Evolutionary conservation across 2,113 vertebrate genomes (phyloP).

Genomic region (Echinops telfairi): DNA sequence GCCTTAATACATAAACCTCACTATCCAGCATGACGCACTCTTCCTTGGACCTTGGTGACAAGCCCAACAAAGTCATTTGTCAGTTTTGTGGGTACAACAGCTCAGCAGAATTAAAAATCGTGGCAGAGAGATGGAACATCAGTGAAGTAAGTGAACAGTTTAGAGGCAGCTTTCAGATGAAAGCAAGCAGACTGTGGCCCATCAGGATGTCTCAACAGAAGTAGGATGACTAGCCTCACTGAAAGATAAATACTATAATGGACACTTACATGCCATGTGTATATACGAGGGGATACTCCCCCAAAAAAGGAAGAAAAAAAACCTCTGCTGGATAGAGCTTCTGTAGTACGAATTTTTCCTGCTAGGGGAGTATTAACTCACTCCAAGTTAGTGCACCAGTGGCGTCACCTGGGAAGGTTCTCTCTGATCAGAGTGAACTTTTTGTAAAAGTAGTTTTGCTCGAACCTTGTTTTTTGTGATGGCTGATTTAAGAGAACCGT

Average conservation of each 20-base stretch:
- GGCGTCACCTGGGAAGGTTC: no score
- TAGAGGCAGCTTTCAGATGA: not conserved
- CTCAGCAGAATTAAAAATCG: not conserved
- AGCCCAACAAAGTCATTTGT: not conserved
- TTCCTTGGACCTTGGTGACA: not conserved
- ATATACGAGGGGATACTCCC: no score
- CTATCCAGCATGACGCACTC: not conserved
- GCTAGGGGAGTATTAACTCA: no score
- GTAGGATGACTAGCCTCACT: not conserved
- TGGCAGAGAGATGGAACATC: not conserved
- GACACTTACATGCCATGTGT: no score
- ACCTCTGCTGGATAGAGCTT: no score
- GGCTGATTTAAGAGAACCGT: no score
- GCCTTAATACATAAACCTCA: not conserved
- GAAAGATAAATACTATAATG: not conserved
- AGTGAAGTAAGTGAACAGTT: not conserved
- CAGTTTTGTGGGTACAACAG: not conserved
- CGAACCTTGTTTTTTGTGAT: no score
- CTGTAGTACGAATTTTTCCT: no score
- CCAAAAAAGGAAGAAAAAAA: no score
- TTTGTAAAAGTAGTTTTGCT: no score
- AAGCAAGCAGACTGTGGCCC: not conserved
- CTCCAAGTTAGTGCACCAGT: no score
- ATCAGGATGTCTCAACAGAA: not conserved
- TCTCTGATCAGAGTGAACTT: no score